Evolutionary conservation across 2,888 invertebrate genomes (phyloP).

Genomic region (Ormyrus thymus): DNA sequence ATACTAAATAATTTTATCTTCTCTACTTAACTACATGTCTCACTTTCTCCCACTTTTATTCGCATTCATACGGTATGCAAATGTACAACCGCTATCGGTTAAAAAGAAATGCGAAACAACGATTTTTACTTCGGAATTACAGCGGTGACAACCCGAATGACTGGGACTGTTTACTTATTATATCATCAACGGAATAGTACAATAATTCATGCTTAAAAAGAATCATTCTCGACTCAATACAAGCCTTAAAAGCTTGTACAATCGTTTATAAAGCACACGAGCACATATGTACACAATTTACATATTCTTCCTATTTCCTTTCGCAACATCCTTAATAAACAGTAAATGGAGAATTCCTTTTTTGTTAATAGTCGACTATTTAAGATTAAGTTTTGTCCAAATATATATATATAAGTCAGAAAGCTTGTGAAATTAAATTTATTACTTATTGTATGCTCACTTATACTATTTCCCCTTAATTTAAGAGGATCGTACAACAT

Average conservation of each 20-base stretch:
- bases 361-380: slow-evolving; percentile 24
- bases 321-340: slow-evolving; percentile 45
- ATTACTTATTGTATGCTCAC: slow-evolving; percentile 7
- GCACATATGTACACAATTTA: slow-evolving; percentile 61
- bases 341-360: slow-evolving; percentile 27
- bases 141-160: slow-evolving; percentile 13
- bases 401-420: slow-evolving; percentile 29
- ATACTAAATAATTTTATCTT: slow-evolving; percentile 46
- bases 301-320: slow-evolving; percentile 52
- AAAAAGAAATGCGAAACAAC: slow-evolving; percentile 33
- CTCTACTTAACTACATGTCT: slow-evolving; percentile 37
- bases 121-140: slow-evolving; percentile 33
- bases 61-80: slow-evolving; percentile 40
- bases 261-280: slow-evolving; percentile 44
- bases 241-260: slow-evolving; percentile 28
- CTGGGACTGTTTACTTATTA: slow-evolving; percentile 15
- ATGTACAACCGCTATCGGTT: slow-evolving; percentile 24
- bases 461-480: slow-evolving; percentile 46
- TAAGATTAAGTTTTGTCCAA: slow-evolving; percentile 20
- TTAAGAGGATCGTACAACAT: slow-evolving; percentile 46
- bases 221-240: slow-evolving; percentile 22
- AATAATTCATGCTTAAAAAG: slow-evolving; percentile 33
- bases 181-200: slow-evolving; percentile 11
- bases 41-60: slow-evolving; percentile 33
- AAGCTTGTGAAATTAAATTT: slow-evolving; percentile 28